These are phyloP conservation scores for Notocelia uddmanniana DNA, from an alignment of 2,888 invertebrate species.

Conservation along the genomic window DNA sequence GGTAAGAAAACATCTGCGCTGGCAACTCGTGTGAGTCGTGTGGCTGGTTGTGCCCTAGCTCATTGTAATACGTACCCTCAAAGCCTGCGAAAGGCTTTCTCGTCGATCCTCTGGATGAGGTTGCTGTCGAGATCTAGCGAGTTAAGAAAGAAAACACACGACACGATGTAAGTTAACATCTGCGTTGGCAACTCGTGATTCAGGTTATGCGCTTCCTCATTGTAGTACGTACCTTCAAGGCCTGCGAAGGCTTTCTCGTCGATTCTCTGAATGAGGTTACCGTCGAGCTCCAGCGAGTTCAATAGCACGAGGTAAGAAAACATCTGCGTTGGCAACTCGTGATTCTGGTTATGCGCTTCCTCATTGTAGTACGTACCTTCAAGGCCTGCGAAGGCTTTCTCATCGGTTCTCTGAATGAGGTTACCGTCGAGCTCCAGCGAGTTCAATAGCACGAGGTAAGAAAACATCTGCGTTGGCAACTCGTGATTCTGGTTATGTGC, in stretches of 20 bases:
- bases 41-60: constrained; percentile 89
- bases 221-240: no score
- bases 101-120: constrained; percentile 91
- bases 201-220: constrained; percentile 95
- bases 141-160: no score
- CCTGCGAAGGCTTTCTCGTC: no score
- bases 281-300: no score
- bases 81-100: constrained; percentile 94
- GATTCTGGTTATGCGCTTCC: no score
- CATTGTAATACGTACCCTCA: constrained; percentile 88
- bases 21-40: constrained; percentile 87
- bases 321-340: no score
- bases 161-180: constrained; percentile 92
- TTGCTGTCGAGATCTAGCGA: constrained; percentile 96
- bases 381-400: constrained; percentile 93
- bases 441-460: constrained; percentile 91
- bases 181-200: constrained; percentile 88
- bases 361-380: constrained; percentile 87
- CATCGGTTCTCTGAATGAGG: constrained; percentile 91
- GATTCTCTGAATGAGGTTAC: no score
- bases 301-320: no score
- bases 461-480: constrained; percentile 93
- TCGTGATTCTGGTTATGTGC: constrained; percentile 92
- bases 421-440: constrained; percentile 96
- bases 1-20: constrained; percentile 92